A percentile compares a stretch with the other conserved stretches of the same genome.
These are phyloP conservation scores for Acanthaster planci DNA, from an alignment of 35 echinoderm and acorn worm species.

Conservation along the genomic window DNA sequence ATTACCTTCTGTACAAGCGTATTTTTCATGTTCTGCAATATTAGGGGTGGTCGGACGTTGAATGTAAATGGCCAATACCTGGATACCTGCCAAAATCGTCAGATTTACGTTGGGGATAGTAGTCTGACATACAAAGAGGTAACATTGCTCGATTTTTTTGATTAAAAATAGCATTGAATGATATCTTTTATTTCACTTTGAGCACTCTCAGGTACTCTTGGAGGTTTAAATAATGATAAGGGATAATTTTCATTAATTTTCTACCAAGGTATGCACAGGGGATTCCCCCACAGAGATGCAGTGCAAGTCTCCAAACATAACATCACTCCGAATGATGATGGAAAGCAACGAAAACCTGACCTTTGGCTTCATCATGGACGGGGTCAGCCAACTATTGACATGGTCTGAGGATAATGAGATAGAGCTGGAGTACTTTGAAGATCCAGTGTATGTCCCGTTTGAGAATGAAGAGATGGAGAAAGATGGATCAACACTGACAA, in stretches of 20 bases:
- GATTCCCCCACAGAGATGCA: no score
- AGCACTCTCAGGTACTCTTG: no score
- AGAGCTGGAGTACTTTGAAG: slow-evolving; percentile 7
- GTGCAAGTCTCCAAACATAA: no score
- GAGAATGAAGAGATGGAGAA: neutral
- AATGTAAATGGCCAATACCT: neutral
- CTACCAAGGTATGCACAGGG: no score
- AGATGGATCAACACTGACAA: neutral
- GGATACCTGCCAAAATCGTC: neutral
- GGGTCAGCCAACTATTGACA: slow-evolving; percentile 10
- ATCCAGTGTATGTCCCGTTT: slow-evolving; percentile 16
- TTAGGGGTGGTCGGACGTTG: neutral
- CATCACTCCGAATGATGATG: no score
- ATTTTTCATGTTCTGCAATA: neutral
- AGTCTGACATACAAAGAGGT: no score
- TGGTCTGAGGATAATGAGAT: slow-evolving; percentile 36
- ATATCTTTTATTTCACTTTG: no score
- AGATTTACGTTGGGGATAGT: no score
- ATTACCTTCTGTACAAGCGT: neutral
- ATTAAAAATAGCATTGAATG: no score
- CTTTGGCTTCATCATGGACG: slow-evolving; percentile 51
- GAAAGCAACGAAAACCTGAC: neutral
- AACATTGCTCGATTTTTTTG: no score
- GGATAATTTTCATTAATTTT: no score
- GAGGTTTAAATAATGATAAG: no score